Evolutionary conservation across 2,797 vertebrate genomes (phyloP).

Genomic region (Monodelphis domestica): DNA sequence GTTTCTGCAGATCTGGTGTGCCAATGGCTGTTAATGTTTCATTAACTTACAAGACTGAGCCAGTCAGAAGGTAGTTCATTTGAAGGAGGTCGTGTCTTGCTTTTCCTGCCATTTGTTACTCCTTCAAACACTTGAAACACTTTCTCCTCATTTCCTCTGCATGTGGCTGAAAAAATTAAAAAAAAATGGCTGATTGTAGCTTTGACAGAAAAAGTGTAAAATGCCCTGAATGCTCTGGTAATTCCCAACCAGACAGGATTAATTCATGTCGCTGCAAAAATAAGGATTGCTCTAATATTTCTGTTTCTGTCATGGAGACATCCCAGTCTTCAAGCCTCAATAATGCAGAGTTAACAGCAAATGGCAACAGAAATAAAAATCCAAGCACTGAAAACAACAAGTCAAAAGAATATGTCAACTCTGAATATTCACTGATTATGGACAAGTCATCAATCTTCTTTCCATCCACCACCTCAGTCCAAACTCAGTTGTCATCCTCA

Average conservation of each 20-base stretch:
- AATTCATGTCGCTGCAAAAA: slow-evolving; percentile 23
- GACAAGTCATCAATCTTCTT: neutral
- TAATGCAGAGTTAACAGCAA: slow-evolving; percentile 46
- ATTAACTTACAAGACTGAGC: slow-evolving; percentile 45
- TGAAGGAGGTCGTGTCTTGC: slow-evolving; percentile 22
- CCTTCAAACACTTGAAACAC: slow-evolving; percentile 66
- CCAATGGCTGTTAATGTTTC: slow-evolving; percentile 56
- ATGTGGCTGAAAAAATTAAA: slow-evolving; percentile 51
- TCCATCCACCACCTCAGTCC: neutral
- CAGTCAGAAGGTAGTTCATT: slow-evolving; percentile 57
- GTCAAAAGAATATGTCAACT: slow-evolving; percentile 67
- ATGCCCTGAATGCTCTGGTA: slow-evolving; percentile 2
- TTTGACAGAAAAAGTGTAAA: slow-evolving; percentile 51
- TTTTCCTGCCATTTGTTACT: slow-evolving; percentile 57
- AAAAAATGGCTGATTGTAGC: slow-evolving; percentile 71
- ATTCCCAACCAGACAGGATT: slow-evolving; percentile 21
- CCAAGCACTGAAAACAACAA: slow-evolving; percentile 22
- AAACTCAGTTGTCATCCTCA: neutral
- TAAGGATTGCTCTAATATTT: neutral
- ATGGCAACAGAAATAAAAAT: slow-evolving; percentile 58
- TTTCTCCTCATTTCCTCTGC: slow-evolving; percentile 53
- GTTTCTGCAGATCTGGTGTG: slow-evolving; percentile 62
- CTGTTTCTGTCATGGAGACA: slow-evolving; percentile 54
- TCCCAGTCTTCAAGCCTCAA: slow-evolving; percentile 48
- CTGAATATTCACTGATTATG: slow-evolving; percentile 26